These are phyloP conservation scores for Carapus acus DNA, from an alignment of 2,797 vertebrate genomes.

Conservation along the genomic window DNA sequence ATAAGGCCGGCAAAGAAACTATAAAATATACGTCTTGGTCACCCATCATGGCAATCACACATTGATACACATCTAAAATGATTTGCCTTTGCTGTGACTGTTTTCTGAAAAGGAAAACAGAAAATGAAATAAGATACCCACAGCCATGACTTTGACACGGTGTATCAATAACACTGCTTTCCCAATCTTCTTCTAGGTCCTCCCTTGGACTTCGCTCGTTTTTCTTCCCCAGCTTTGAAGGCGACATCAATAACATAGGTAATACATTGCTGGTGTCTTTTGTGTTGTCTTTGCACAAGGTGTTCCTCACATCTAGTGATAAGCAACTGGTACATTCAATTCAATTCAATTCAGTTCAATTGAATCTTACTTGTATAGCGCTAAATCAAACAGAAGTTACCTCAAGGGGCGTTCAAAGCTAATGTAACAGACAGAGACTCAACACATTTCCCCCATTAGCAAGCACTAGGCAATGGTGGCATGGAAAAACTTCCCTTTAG, in stretches of 20 bases:
- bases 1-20: no score
- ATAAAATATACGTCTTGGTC: no score
- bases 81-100: slow-evolving; percentile 7
- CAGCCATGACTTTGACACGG: background rate
- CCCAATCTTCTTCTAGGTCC: background rate
- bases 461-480: no score
- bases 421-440: no score
- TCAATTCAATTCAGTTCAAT: no score
- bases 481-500: no score
- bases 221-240: slow-evolving; percentile 17
- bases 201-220: slow-evolving; percentile 17
- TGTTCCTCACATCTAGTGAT: slow-evolving; percentile 4
- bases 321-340: background rate
- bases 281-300: slow-evolving; percentile 17
- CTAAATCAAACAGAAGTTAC: no score
- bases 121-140: background rate
- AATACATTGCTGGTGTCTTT: slow-evolving; percentile 9
- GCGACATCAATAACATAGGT: slow-evolving; percentile 1
- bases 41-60: no score
- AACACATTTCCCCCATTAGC: no score
- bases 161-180: slow-evolving; percentile 5
- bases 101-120: slow-evolving; percentile 3
- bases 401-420: no score
- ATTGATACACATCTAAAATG: background rate
- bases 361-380: no score